Evolutionary conservation across 1,140 invertebrate species (phyloP), one percentile per base, ranked within the genome.

Genomic region (Carcinoscorpius rotundicauda): DNA sequence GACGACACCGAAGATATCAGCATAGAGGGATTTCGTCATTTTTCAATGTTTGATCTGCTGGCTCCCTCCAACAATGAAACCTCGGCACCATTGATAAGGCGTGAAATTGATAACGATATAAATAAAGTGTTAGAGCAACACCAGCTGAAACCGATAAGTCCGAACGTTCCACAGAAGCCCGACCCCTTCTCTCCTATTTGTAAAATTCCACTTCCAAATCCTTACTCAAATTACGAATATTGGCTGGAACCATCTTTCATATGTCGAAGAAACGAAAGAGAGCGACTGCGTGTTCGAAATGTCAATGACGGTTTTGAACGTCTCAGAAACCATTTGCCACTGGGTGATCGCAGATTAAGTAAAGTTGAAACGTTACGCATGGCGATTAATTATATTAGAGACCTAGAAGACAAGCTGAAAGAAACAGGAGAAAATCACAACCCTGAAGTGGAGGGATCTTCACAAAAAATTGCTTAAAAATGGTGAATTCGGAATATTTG

Each of bases 301-400:
- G 84, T 97, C 58, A 87, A 92, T 73, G 85, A 87, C 68, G 87
- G 86, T 66, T 87, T 96, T 67, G 87, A 91, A 70, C 78, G 82
- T 64, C 81, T 97, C 57, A 84, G 93, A 64, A 81, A 83, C 58
- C 87, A 88, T 75, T 77, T 97, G 10, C 86, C 78, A 6, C 62
- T 76, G 5, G 64, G 65, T 48, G 77, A 81, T 10, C 78, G 78
- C 67, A 67, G 79, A 52, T 67, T 81, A 10, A 79, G 78, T 64
- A 80, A 80, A 69, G 80, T 81, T 6, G 78, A 80, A 66, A 80
- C 77, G 3, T 64, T 80, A 4, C 71, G 78, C 52, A 67, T 76
- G n/a, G 78, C 78, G 5, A 81, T 80, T 58, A 61, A 68, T 4
- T 81, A 81, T 67, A 80, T 80, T 51, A 70, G 71, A 52, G 74